These are phyloP conservation scores for Montipora capricornis DNA, from an alignment of 64 coral and sea anemone species.

Conservation along the genomic window DNA sequence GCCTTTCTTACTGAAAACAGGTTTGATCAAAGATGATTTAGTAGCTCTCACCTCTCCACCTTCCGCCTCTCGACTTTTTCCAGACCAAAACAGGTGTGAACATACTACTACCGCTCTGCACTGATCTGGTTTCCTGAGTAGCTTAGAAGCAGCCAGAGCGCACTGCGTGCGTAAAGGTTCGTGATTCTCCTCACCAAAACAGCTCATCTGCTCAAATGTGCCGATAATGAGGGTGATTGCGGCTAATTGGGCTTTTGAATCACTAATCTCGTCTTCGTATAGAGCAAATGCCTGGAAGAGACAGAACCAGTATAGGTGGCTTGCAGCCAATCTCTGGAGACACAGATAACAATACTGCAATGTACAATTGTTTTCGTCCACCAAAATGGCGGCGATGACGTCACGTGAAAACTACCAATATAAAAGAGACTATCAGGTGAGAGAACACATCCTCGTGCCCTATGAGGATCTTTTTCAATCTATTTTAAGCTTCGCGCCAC, in stretches of 20 bases:
- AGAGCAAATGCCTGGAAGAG: constrained; percentile 88
- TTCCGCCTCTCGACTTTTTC: constrained; percentile 90
- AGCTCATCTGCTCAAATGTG: constrained; percentile 99
- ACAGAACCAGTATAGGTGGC: not conserved
- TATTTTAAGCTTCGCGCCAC: too few relatives aligned
- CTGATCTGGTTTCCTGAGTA: constrained; percentile 97
- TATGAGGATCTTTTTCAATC: too few relatives aligned
- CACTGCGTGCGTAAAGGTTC: constrained; percentile 95
- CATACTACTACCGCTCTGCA: constrained; percentile 95
- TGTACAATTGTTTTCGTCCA: too few relatives aligned
- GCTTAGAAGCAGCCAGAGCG: constrained; percentile 93
- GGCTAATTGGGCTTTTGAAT: constrained; percentile 93
- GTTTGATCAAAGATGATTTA: too few relatives aligned
- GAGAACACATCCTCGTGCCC: too few relatives aligned
- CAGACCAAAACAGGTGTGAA: constrained; percentile 99
- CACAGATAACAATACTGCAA: too few relatives aligned
- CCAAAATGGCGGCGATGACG: too few relatives aligned
- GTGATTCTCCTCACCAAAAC: constrained; percentile 98
- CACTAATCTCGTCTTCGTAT: constrained; percentile 99
- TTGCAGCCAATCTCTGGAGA: too few relatives aligned
- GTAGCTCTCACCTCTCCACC: constrained; percentile 84
- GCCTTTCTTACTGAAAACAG: too few relatives aligned
- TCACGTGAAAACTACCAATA: too few relatives aligned
- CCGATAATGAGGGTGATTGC: constrained; percentile 97
- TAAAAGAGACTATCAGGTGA: too few relatives aligned